phyloP scores from a whole-genome alignment of 1,140 invertebrate genomes.

The Zelostemma sp. region DNA sequence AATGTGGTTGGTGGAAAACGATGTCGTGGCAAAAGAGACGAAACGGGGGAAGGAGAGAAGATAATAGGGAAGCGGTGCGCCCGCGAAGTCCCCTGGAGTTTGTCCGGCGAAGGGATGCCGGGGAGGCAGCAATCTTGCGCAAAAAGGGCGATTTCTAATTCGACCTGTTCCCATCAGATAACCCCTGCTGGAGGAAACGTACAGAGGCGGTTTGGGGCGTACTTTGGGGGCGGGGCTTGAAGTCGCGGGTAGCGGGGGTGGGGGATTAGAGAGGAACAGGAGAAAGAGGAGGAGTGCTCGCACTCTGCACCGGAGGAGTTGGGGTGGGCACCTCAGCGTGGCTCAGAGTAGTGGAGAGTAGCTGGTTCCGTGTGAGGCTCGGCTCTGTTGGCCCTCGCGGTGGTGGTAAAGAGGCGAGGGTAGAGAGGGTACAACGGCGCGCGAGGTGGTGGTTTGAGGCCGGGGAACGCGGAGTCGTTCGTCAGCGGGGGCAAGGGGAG shows the following conservation, averaged over 20 bases:
- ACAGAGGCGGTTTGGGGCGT: conserved; percentile 44
- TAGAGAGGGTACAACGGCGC: background rate
- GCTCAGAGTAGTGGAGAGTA: background rate
- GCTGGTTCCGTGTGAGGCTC: conserved; percentile 22
- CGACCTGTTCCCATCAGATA: conserved; percentile 29
- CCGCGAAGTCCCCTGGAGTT: no score
- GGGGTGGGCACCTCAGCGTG: conserved; percentile 24
- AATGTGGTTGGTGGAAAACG: no score
- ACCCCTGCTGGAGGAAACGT: conserved; percentile 38
- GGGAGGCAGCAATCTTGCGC: no score
- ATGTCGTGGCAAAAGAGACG: no score
- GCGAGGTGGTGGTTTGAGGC: conserved; percentile 15
- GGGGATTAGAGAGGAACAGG: conserved; percentile 18
- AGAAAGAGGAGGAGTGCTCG: conserved; percentile 25
- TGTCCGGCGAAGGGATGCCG: no score
- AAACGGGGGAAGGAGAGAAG: no score
- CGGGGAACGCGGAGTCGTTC: conserved; percentile 5
- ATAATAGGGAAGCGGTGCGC: no score
- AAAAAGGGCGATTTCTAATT: conserved; percentile 20
- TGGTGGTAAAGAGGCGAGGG: conserved; percentile 16
- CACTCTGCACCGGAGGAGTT: conserved; percentile 7
- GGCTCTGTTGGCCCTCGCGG: conserved; percentile 27
- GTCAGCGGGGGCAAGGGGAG: no score
- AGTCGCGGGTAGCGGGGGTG: conserved; percentile 5
- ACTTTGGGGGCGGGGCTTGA: conserved; percentile 33